Evolutionary conservation across 35 echinoderm and acorn worm genomes (phyloP).

Genomic region (Strongylocentrotus purpuratus): DNA sequence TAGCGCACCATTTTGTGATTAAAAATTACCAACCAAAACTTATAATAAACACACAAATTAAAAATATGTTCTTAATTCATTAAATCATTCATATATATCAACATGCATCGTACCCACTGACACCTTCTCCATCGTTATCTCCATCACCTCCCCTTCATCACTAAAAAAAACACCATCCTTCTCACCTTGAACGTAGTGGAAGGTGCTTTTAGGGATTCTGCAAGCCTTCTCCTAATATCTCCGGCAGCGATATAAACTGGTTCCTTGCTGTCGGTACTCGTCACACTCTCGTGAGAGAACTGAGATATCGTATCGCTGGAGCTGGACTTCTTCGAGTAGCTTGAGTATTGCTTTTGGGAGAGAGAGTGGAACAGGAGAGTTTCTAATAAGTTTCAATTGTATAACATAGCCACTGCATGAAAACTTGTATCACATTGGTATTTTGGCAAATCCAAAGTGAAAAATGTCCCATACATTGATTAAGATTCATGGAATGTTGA

Average conservation of each 20-base stretch:
- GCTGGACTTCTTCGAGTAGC: conserved; percentile 74
- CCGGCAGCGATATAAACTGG: conserved; percentile 95
- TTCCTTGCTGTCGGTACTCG: conserved; percentile 93
- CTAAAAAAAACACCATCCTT: not conserved
- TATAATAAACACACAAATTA: no score
- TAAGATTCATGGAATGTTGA: no score
- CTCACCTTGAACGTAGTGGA: conserved; percentile 91
- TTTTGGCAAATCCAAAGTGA: not conserved
- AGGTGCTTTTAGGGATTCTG: conserved; percentile 83
- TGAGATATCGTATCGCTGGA: conserved; percentile 98
- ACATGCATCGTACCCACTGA: no score
- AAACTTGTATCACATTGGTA: not conserved
- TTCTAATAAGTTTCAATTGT: not conserved
- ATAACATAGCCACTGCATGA: not conserved
- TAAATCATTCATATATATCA: no score
- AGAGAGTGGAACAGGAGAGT: conserved; percentile 26
- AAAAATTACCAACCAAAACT: no score
- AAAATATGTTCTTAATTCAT: no score
- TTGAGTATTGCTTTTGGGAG: conserved; percentile 78
- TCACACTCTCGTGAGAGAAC: conserved; percentile 94
- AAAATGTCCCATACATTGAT: no score
- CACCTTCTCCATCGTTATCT: not conserved
- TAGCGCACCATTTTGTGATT: no score
- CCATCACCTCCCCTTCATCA: not conserved
- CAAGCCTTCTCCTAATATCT: conserved; percentile 83